Evolutionary conservation across 1,140 invertebrate genomes (phyloP).

Genomic region (Heliconius melpomene): DNA sequence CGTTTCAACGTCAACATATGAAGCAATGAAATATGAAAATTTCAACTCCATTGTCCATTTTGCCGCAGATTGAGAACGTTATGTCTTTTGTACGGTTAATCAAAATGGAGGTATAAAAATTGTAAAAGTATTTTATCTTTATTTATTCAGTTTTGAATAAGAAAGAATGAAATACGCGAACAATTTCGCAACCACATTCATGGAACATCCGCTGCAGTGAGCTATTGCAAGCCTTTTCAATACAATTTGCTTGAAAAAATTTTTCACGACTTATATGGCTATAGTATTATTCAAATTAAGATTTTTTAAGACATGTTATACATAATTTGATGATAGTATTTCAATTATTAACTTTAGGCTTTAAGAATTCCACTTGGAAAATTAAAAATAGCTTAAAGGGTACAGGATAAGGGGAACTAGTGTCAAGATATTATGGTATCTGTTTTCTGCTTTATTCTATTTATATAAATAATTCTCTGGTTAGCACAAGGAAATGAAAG

Average conservation of each 20-base stretch:
- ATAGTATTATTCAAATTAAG: not conserved
- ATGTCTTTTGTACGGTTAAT: slow-evolving; percentile 30
- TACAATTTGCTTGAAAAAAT: not conserved
- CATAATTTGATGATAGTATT: too few species aligned
- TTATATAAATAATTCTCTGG: too few species aligned
- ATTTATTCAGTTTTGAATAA: slow-evolving; percentile 29
- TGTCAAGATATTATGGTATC: too few species aligned
- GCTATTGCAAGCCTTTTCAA: slow-evolving; percentile 2
- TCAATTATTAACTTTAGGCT: too few species aligned
- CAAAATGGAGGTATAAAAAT: slow-evolving; percentile 29
- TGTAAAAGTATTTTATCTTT: slow-evolving; percentile 31
- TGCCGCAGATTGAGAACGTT: slow-evolving; percentile 23
- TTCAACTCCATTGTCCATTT: slow-evolving; percentile 19
- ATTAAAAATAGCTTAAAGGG: too few species aligned
- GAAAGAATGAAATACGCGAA: slow-evolving; percentile 27
- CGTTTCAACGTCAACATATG: slow-evolving; percentile 9
- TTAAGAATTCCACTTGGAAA: too few species aligned
- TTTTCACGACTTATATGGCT: not conserved
- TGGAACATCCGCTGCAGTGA: slow-evolving; percentile 5
- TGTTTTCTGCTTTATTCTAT: too few species aligned
- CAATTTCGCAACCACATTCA: slow-evolving; percentile 24
- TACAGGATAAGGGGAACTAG: too few species aligned
- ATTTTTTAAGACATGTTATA: not conserved
- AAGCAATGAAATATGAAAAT: slow-evolving; percentile 17
- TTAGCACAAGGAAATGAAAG: too few species aligned